Base-by-base conservation (phyloP, 2,113 vertebrate species). In the Herpetotheres cachinnans region DNA sequence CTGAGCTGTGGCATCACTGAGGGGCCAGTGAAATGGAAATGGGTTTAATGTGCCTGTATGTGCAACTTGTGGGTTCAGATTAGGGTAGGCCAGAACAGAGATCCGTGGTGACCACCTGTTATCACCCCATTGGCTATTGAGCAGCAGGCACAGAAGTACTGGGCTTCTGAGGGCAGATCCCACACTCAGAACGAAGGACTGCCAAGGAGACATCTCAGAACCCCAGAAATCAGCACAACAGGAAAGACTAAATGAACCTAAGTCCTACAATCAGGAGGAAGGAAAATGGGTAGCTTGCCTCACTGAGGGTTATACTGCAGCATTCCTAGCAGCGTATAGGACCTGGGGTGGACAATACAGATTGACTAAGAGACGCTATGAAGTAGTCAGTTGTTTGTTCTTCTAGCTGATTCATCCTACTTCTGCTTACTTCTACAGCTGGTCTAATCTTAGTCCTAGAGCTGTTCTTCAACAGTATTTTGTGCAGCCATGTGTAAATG, bases 81-180 rank as follows among this genome's bases (percentile, higher is more conserved):
- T 32, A 52, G 26, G 50, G 8, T 22, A 30, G 42, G 42, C 26
- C 52, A 50, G 14, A 27, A 42, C 15, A 67, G 65, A 36, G 24
- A 29, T 19, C 47, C 29, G 12, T 36, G n/a, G 13, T 17, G n/a
- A 55, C 7, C 34, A 56, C 21, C 17, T 1, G 1, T 32, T 78
- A 49, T 13, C 32, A 62, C 11, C 4, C 15, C 3, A 1, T 17
- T 80, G 20, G 38, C 20, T 78, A 63, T 16, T 38, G 16, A 74
- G 65, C 0, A 1, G 32, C 47, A 42, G 0, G 0, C 15, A 46
- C 22, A 59, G 21, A 80, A 70, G 9, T n/a, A n/a, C 7, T 7
- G 27, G 10, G 6, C 36, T 89, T 79, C 66, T 76, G 25, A 73
- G 50, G 10, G 18, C 14, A 82, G 15, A 56, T 36, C 6, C 25